These are phyloP conservation scores for Corydoras sp. DNA, from an alignment of 2,113 vertebrate genomes.

Conservation along the genomic window DNA sequence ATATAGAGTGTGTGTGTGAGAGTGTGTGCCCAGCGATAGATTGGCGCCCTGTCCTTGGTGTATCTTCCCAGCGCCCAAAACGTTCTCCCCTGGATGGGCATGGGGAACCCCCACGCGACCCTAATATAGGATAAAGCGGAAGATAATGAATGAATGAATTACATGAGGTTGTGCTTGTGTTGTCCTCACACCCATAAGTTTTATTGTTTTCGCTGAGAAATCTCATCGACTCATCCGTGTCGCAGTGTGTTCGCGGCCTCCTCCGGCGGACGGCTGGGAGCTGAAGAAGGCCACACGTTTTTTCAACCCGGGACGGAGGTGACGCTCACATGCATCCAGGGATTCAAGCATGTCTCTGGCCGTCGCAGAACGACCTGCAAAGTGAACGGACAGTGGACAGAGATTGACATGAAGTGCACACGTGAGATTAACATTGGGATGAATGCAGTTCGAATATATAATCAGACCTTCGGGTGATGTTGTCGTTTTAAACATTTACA, in stretches of 20 bases:
- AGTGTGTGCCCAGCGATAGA: too few relatives aligned
- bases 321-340: constrained; percentile 61
- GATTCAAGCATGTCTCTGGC: constrained; percentile 58
- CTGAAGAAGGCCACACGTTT: constrained; percentile 51
- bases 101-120: too few relatives aligned
- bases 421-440: constrained; percentile 60
- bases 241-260: constrained; percentile 74
- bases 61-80: too few relatives aligned
- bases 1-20: too few relatives aligned
- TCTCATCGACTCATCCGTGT: constrained; percentile 32
- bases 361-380: constrained; percentile 67
- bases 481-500: constrained; percentile 46
- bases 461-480: too few relatives aligned
- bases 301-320: constrained; percentile 66
- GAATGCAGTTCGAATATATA: too few relatives aligned
- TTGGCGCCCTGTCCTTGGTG: too few relatives aligned
- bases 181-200: constrained; percentile 33
- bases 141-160: too few relatives aligned
- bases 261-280: constrained; percentile 50
- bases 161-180: constrained; percentile 13
- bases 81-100: too few relatives aligned
- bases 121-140: too few relatives aligned
- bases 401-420: constrained; percentile 63
- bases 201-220: too few relatives aligned
- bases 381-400: constrained; percentile 64